Base-by-base conservation (phyloP, 2,113 vertebrate genomes). In the Pan paniscus region DNA sequence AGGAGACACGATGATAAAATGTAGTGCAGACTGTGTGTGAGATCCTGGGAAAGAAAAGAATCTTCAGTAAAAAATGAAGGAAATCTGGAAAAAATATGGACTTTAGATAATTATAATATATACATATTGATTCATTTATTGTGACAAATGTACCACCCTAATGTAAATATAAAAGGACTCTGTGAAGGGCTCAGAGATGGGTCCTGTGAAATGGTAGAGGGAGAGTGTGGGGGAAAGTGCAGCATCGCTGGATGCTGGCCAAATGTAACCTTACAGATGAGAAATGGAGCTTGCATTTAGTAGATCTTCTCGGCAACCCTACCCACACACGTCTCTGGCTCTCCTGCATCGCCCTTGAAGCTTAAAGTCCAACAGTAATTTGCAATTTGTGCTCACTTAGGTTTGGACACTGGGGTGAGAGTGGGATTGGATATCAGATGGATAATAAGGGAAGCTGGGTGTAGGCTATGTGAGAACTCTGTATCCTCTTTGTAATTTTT, bases 201-300 rank as follows among this genome's bases (percentile, higher is more conserved):
- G 20, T 10, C 16, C 16, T 2, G 1, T 57, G 14, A 38, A 43
- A 64, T 13, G 3, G 27, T 18, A 76, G 32, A 38, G 6, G 27
- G 40, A 30, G 35, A 14, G 2, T 48, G 10, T 23, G 1, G 38
- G 7, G 18, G n/a, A 73, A 55, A 14, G 4, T 0, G 6, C 9
- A 61, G 35, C 0, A 0, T 48, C 13, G 0, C 27, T 61, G n/a
- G 16, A n/a, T 9, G 2, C 17, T 72, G 32, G 50, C 18, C 5
- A 4, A 40, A 1, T 35, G 12, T 38, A 43, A 16, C 35, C 25
- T 94, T n/a, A 10, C 48, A 70, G 38, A 27, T 30, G 35, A 88
- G 80, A 57, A 57, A 1, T 4, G 18, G 75, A 61, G 12, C 61
- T 73, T 55, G 13, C n/a, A 14, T 43, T 82, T 52, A 32, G 50